These are phyloP conservation scores for Nematopogon swammerdamellus DNA, from an alignment of 2,888 invertebrate species.

Conservation along the genomic window DNA sequence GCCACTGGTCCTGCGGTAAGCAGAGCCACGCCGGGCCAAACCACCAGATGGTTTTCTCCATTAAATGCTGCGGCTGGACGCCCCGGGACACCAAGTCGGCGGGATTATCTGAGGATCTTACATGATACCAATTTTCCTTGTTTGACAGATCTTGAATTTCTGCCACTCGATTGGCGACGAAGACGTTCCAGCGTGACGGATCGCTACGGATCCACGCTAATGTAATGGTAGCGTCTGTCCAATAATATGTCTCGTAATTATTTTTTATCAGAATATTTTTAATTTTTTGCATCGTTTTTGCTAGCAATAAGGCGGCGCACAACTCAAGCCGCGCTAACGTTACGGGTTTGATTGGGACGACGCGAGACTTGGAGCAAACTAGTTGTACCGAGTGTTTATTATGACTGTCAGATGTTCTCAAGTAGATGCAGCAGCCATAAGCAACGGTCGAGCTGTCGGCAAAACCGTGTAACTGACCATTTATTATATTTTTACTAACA, in stretches of 20 bases:
- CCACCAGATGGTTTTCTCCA: not conserved
- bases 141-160: not conserved
- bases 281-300: not conserved
- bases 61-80: not conserved
- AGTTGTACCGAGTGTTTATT: not conserved
- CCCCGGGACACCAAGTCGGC: not conserved
- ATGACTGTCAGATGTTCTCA: not conserved
- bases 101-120: not conserved
- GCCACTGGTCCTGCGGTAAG: not conserved
- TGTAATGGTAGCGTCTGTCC: not conserved
- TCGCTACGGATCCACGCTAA: not conserved
- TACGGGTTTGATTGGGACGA: not conserved
- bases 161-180: not conserved
- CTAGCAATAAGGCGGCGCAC: not conserved
- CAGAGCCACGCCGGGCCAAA: not conserved
- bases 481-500: no score
- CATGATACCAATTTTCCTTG: not conserved
- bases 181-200: not conserved
- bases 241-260: not conserved
- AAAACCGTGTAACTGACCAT: not conserved
- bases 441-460: not conserved
- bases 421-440: not conserved
- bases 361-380: not conserved
- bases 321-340: not conserved
- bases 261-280: not conserved